Conservation (phyloP, 2,113 vertebrate species). For the Fulmarus glacialis region DNA sequence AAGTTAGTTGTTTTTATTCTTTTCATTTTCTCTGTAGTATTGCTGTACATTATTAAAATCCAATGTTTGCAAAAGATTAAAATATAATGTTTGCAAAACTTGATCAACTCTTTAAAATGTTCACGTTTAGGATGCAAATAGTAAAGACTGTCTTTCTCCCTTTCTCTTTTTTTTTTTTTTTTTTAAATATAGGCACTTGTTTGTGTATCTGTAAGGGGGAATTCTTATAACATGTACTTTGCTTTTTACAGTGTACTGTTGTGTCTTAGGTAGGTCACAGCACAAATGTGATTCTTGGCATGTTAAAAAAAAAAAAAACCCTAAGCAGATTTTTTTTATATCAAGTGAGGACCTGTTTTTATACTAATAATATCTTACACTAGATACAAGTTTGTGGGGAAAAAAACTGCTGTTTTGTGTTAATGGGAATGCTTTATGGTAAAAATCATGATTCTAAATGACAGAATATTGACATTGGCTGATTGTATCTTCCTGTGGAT, state of each 20-base stretch:
- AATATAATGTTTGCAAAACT: background rate
- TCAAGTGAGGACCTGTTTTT: background rate
- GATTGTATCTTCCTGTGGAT: background rate
- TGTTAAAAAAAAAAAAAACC: background rate
- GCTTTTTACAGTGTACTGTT: background rate
- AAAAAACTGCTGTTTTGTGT: background rate
- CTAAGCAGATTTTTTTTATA: background rate
- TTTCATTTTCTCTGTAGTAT: background rate
- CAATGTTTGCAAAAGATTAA: background rate
- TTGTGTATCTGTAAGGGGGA: background rate
- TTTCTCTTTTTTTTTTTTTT: background rate
- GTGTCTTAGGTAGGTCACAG: constrained; percentile 29
- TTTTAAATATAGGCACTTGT: background rate
- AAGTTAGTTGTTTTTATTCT: background rate
- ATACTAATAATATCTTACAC: background rate
- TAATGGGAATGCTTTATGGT: background rate
- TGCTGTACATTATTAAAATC: background rate
- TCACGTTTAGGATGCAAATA: background rate
- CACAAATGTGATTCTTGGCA: background rate
- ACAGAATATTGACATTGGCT: background rate
- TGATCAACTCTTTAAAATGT: background rate
- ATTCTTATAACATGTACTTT: background rate
- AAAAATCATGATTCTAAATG: background rate
- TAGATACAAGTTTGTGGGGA: background rate
- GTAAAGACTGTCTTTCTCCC: background rate